phyloP scores from a whole-genome alignment of 2,888 invertebrate species.

The Coecobrya sp. region DNA sequence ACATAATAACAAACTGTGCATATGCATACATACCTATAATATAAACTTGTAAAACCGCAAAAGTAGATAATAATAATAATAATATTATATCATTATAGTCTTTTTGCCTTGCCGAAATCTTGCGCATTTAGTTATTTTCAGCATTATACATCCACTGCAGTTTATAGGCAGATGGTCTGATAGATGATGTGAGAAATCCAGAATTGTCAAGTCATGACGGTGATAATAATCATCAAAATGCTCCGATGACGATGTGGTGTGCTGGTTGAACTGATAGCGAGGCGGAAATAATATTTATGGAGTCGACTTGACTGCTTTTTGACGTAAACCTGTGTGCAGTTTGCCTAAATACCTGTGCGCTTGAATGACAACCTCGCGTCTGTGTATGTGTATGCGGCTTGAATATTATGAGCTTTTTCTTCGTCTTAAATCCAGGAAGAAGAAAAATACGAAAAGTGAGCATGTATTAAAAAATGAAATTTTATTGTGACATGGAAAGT shows the following conservation, averaged over 20 bases:
- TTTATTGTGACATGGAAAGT: conserved; percentile 39
- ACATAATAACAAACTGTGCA: neutral
- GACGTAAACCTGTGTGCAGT: conserved; percentile 1
- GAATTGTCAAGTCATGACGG: conserved; percentile 49
- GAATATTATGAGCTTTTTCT: neutral
- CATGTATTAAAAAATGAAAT: conserved; percentile 9
- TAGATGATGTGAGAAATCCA: conserved; percentile 49
- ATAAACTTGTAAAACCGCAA: neutral
- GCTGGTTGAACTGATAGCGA: conserved; percentile 6
- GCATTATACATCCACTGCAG: no score
- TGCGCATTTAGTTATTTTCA: neutral
- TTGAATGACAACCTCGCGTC: conserved; percentile 7
- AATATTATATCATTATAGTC: no score
- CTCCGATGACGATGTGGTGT: conserved; percentile 8
- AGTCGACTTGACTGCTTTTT: neutral
- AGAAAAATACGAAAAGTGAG: neutral
- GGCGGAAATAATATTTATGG: neutral
- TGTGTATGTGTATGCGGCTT: neutral
- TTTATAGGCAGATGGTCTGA: conserved; percentile 9
- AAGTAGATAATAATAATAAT: neutral
- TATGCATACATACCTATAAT: conserved; percentile 35
- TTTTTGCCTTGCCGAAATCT: conserved; percentile 12
- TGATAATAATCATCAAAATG: conserved; percentile 41
- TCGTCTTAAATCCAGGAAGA: neutral
- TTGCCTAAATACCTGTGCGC: neutral